Base-by-base conservation (phyloP, 2,888 invertebrate species). In the Metopia argyrocephala region DNA sequence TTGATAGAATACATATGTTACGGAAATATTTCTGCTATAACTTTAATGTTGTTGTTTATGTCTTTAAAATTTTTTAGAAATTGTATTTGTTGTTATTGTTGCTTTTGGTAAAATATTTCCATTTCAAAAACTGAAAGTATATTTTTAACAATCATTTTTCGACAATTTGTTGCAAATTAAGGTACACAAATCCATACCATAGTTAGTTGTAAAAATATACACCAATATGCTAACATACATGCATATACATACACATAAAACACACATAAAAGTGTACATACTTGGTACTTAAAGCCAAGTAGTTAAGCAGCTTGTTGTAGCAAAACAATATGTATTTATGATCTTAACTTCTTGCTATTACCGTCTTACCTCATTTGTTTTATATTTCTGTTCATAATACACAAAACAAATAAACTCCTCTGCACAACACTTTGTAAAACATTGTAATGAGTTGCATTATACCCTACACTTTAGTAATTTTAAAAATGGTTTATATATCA, bases 371-470 rank as follows among this genome's bases (percentile, higher is more conserved):
- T 76, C 76, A 79, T 79, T 79, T 76, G 68, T 45, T 80, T 70
- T 65, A 70, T 66, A 56, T 20, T 61, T 66, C 70, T 12, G 12
- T 2, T 31, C 12, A 31, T 31, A 12, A 12, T 31, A n/a, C 52
- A 62, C 68, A 62, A 45, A 31, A 5, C 21, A 59, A 23, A 46
- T 18, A n/a, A 12, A 0, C 18, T 46, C 46, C 2, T 7, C 20
- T 9, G 48, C 48, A 48, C 48, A 61, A 69, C 59, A 70, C 59
- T 50, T 52, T 65, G 65, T 68, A 68, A 68, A 76, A n/a, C 76
- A 78, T 56, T 70, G 48, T 78, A 78, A 81, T 78, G 74, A 81
- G 78, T 78, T 74, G n/a, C n/a, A n/a, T n/a, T n/a, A n/a, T n/a
- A n/a, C n/a, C n/a, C n/a, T n/a, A n/a, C n/a, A n/a, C n/a, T n/a